Evolutionary conservation across 2,797 vertebrate species (phyloP).

Genomic region (Clarias platycephalus): DNA sequence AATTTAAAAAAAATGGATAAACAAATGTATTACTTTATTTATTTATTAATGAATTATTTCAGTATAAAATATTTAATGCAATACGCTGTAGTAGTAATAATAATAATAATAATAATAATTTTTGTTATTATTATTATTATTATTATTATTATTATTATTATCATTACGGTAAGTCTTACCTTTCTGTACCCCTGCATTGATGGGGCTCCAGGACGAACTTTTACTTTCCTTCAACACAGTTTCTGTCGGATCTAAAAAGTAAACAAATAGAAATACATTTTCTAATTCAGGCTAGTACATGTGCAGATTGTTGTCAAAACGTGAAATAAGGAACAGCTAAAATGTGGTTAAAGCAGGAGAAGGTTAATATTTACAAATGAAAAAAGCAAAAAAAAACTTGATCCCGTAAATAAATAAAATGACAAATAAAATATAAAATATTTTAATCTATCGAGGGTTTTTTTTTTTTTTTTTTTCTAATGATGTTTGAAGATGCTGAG

Average conservation of each 20-base stretch:
- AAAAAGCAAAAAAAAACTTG: not conserved
- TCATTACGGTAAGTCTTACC: conserved; percentile 74
- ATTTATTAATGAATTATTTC: not conserved
- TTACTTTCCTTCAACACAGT: conserved; percentile 93
- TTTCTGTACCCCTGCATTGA: conserved; percentile 93
- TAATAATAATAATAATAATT: conserved; percentile 5
- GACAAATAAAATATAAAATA: no score
- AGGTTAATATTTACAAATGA: not conserved
- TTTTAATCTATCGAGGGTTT: not conserved
- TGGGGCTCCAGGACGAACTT: conserved; percentile 86
- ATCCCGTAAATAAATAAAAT: not conserved
- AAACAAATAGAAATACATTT: not conserved
- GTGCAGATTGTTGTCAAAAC: not conserved
- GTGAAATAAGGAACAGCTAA: not conserved
- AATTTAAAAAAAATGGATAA: not conserved
- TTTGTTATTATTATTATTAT: conserved; percentile 4
- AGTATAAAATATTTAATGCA: not conserved
- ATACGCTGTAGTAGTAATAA: not conserved
- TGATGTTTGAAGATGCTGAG: not conserved
- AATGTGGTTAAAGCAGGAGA: not conserved
- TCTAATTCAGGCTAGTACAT: not conserved
- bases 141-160: not conserved
- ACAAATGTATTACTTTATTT: not conserved
- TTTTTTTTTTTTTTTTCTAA: no score
- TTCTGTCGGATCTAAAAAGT: conserved; percentile 85